Evolutionary conservation across 2,888 invertebrate genomes (phyloP).

Genomic region (Hyles lineata): DNA sequence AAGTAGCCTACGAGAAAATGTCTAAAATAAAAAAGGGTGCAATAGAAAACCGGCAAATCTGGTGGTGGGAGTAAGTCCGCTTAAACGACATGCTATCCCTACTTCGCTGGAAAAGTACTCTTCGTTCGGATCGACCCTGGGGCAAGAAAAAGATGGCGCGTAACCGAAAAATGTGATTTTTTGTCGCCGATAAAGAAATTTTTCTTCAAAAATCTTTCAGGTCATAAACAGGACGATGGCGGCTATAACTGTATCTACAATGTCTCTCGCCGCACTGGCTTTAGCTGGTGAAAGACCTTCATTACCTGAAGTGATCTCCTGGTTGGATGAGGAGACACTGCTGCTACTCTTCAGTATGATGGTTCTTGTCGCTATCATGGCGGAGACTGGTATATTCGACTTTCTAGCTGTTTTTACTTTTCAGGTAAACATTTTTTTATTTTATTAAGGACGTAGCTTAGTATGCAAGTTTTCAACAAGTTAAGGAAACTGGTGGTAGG

Average conservation of each 20-base stretch:
- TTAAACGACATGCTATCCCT: too few species aligned
- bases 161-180: too few species aligned
- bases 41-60: too few species aligned
- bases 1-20: too few species aligned
- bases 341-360: constrained; percentile 93
- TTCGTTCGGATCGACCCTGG: too few species aligned
- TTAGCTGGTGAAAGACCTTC: constrained; percentile 89
- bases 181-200: too few species aligned
- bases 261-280: constrained; percentile 89
- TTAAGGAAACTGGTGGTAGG: too few species aligned
- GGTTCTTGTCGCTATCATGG: constrained; percentile 92
- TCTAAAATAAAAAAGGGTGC: too few species aligned
- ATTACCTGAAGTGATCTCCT: constrained; percentile 89
- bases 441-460: neutral
- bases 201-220: constrained; percentile 71
- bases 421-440: constrained; percentile 77
- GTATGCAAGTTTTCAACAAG: too few species aligned
- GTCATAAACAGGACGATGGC: constrained; percentile 91
- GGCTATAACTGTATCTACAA: constrained; percentile 90
- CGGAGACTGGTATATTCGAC: constrained; percentile 94
- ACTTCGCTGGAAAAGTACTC: too few species aligned
- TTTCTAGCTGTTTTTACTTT: constrained; percentile 91
- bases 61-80: too few species aligned
- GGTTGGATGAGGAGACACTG: constrained; percentile 92
- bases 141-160: too few species aligned